Evolutionary conservation across 2,888 invertebrate genomes (phyloP), one percentile per base, ranked within the genome.

Genomic region (Sinodicranocentrus sp.): DNA sequence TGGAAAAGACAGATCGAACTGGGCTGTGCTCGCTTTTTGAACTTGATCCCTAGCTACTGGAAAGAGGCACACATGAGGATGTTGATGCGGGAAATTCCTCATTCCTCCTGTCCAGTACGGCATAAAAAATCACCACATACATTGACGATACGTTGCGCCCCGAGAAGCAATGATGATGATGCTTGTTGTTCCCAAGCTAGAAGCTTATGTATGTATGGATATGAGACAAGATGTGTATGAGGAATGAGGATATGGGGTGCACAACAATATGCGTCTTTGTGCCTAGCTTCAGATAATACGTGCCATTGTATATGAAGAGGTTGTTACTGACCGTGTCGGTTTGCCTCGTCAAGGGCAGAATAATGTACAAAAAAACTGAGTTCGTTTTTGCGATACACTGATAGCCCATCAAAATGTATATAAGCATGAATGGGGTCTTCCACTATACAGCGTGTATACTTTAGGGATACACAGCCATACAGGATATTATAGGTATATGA

Each of bases 11-110:
- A 33, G 25, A 17, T 26, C 17, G 8, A 39, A 43, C n/a, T 80
- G 80, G 72, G 80, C 72, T 80, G 80, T 72, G 72, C 48, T 72
- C 28, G 61, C 17, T 44, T 70, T 79, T 79, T 79, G 80, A 80
- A 80, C 61, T 80, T 80, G 72, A 80, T 80, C 39, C 72, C 72
- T 54, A 26, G 43, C 65, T 10, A 44, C 80, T 80, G 80, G 80
- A 80, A 67, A 65, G 25, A 44, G 26, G 17, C 67, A 63, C 80
- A 80, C 72, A 72, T 71, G 80, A 43, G 72, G 19, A 72, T 15
- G 43, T 28, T 44, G 43, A 57, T 72, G 80, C 72, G 80, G 72
- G 80, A 72, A 72, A 54, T 33, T 25, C 21, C 25, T 57, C 57
- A 57, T 63, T 33, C 28, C 63, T 28, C n/a, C 10, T 39, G 63